Evolutionary conservation across 2,888 invertebrate species (phyloP).

Genomic region (Entomobrya multifasciata): DNA sequence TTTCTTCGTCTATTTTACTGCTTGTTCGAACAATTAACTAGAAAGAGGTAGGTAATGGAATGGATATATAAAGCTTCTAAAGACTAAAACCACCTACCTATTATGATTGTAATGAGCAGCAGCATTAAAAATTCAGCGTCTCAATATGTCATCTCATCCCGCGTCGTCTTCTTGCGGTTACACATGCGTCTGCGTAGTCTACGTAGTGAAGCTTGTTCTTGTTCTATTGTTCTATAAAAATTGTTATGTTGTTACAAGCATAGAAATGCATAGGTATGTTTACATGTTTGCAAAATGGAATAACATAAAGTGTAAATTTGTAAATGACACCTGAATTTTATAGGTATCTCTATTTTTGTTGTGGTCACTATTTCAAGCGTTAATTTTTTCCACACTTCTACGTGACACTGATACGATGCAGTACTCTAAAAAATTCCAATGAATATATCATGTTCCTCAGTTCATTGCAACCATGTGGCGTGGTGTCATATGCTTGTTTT

Average conservation of each 20-base stretch:
- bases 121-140: conserved; percentile 1
- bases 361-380: conserved; percentile 37
- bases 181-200: background rate
- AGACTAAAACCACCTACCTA: background rate
- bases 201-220: background rate
- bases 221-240: background rate
- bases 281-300: background rate
- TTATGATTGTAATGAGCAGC: background rate
- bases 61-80: background rate
- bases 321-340: background rate
- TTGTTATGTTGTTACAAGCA: background rate
- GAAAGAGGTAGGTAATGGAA: conserved; percentile 19
- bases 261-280: background rate
- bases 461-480: no score
- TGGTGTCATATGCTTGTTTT: no score
- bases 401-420: conserved; percentile 35
- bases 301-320: background rate
- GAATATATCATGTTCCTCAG: no score
- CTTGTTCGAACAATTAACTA: conserved; percentile 54
- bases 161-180: conserved; percentile 10
- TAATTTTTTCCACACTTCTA: conserved; percentile 50
- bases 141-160: conserved; percentile 7
- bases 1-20: conserved; percentile 9
- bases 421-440: background rate
- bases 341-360: conserved; percentile 28